Evolutionary conservation across 1,140 invertebrate genomes (phyloP), one percentile per base, ranked within the genome.

Genomic region (Armadillidium nasatum): DNA sequence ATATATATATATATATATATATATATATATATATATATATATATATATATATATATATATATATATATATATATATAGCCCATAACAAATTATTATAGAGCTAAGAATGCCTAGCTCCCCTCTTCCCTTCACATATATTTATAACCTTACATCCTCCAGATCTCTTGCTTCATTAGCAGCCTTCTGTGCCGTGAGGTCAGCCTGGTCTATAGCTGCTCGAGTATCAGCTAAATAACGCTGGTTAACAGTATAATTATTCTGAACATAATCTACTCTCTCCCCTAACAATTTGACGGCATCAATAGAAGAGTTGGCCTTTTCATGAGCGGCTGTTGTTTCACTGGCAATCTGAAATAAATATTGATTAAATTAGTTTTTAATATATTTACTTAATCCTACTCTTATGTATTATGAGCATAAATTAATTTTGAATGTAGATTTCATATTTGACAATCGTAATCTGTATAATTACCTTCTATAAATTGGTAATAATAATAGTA

Each of bases 181-280:
- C 21, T 84, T 83, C n/a, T 86, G 84, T 0, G 90, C 89, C 70
- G 89, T 86, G 9, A 86, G 82, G 0, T 85, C 86, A 0, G 91
- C 88, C 19, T 84, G 84, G 3, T 84, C 82, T 0, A 88, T 87
- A 77, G 90, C 88, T 2, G 84, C 82, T 21, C 85, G 85, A 0
- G 91, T 90, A 79, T 89, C 88, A 45, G 86, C 83, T 0, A 90
- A 86, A 44, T 88, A 85, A 23, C 88, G 85, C 80, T 92, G 89
- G 83, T 95, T 94, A 83, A 90, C 90, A 3, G 91, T 86, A 71
- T 91, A 91, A 82, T 91, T 89, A 72, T 90, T 91, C 81, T 93
- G 90, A 10, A 96, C 85, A 50, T 88, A 87, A 77, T 90, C 89
- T 15, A 95, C 84, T 71, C 89, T 87, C 0, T 85, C 85, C 54